Evolutionary conservation across 2,888 invertebrate genomes (phyloP), one percentile per base, ranked within the genome.

Genomic region (Callyntrura sp.): DNA sequence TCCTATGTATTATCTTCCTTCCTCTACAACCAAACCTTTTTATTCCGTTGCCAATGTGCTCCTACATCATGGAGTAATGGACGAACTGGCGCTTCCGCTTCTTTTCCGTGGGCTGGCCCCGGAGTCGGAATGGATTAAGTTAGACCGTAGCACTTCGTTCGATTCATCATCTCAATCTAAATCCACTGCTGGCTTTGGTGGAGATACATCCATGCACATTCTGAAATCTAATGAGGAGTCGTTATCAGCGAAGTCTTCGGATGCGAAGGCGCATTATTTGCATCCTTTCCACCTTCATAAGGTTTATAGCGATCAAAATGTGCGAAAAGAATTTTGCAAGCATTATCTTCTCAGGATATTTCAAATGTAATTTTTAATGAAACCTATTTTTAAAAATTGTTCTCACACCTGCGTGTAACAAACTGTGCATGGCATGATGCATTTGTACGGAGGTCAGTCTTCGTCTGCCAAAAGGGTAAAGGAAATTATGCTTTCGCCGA

Each of bases 41-140:
- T 94, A 94, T 81, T 93, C 94, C 14, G 92, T 94, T 25, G 93
- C 93, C 89, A 94, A 93, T 81, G 91, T 94, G n/a, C 91, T 94
- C 12, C 91, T 94, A 17, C 93, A 94, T 81, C 93, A 94, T 78
- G 93, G 93, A 20, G 93, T 94, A 11, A 93, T 93, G 90, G 94
- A 94, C 70, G 93, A 93, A 82, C 89, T 94, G 11, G 94, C 94
- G 2, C 90, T 94, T 48, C 94, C 94, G 0, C 90, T 94, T 8
- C 86, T 94, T 12, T 93, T 94, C 84, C 88, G 93, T 55, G 94
- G 94, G 60, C 91, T 94, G 55, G 92, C 93, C 25, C 84, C 88
- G 9, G 93, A 93, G 65, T 83, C 90, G 3, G 93, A 93, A 17
- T 93, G 94, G 93, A 91, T 93, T 14, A 91, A 92, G 62, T 88